A percentile compares a stretch with the other conserved stretches of the same genome.
Conservation (phyloP, 2,888 invertebrate genomes). For the Gerris lacustris region DNA sequence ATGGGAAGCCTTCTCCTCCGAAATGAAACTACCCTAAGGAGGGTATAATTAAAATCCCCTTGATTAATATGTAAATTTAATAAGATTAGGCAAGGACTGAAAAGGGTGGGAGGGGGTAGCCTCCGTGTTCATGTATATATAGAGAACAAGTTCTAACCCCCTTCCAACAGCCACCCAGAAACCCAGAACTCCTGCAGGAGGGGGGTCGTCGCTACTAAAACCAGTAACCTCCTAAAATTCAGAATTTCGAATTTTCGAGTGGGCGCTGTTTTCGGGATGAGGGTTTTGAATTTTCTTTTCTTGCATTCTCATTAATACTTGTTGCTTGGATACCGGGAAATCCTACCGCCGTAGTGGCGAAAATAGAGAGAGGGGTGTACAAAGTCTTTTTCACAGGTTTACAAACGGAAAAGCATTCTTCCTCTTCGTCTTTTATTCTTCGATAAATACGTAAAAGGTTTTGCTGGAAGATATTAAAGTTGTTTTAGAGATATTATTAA, state of each 20-base stretch:
- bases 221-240: too few species aligned
- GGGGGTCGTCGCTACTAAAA: too few species aligned
- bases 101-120: conserved; percentile 39
- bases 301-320: conserved; percentile 1
- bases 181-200: too few species aligned
- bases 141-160: conserved; percentile 18
- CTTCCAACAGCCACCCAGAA: neutral
- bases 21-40: conserved; percentile 13
- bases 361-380: too few species aligned
- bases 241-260: too few species aligned
- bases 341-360: too few species aligned
- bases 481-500: too few species aligned
- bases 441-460: too few species aligned
- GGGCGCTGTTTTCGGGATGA: neutral
- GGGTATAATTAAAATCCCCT: conserved; percentile 89
- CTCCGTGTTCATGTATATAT: conserved; percentile 38
- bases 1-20: conserved; percentile 65
- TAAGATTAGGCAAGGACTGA: conserved; percentile 60
- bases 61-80: conserved; percentile 98
- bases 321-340: neutral
- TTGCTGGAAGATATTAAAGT: too few species aligned
- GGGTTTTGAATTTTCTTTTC: neutral
- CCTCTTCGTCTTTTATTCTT: too few species aligned
- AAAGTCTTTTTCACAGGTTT: too few species aligned
- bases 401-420: too few species aligned